These are phyloP conservation scores for Pagetopsis macropterus DNA, from an alignment of 2,797 vertebrate genomes.

Conservation along the genomic window DNA sequence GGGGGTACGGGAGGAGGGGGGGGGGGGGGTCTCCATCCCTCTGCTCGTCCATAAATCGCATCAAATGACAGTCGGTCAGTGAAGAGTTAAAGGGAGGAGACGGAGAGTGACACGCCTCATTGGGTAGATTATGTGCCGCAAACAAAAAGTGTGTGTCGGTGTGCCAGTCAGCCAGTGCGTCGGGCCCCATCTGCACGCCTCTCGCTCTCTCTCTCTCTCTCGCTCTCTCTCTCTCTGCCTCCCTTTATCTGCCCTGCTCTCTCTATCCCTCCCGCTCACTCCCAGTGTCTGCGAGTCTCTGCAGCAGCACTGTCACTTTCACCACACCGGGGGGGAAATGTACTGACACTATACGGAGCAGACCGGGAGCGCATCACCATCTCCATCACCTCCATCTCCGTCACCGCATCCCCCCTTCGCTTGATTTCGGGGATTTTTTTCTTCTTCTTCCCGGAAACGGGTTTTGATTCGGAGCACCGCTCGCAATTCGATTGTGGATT, in stretches of 20 bases:
- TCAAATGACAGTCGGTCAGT: conserved; percentile 76
- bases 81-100: conserved; percentile 98
- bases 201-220: conserved; percentile 43
- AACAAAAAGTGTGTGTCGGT: conserved; percentile 99
- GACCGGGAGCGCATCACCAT: conserved; percentile 52
- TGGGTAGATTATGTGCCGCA: conserved; percentile 98
- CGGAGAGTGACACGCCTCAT: conserved; percentile 97
- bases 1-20: neutral
- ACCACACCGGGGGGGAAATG: conserved; percentile 80
- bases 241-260: conserved; percentile 42
- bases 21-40: conserved; percentile 38
- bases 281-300: conserved; percentile 45
- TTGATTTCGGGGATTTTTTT: conserved; percentile 30
- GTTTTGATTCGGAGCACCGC: conserved; percentile 47
- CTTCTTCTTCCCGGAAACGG: neutral
- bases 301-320: conserved; percentile 70
- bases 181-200: conserved; percentile 90
- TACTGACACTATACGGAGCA: conserved; percentile 76
- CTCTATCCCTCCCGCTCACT: conserved; percentile 40
- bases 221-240: conserved; percentile 25
- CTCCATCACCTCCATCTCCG: conserved; percentile 40
- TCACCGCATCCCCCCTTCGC: conserved; percentile 27
- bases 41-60: conserved; percentile 63
- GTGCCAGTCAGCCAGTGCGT: conserved; percentile 93
- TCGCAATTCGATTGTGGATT: conserved; percentile 79